Conservation (phyloP, 2,888 invertebrate genomes). For the Ariolimax columbianus region DNA sequence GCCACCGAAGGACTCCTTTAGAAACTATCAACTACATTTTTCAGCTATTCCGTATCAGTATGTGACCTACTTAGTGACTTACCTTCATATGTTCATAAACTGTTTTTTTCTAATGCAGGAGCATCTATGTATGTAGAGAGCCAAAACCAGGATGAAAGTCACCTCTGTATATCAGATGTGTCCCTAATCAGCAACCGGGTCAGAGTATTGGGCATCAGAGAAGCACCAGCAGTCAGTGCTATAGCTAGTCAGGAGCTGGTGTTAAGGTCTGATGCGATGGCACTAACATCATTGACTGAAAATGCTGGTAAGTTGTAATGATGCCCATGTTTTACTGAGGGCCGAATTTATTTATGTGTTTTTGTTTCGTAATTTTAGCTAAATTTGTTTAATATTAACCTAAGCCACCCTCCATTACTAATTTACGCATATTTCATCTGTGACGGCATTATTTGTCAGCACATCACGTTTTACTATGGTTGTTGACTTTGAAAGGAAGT, state of each 20-base stretch:
- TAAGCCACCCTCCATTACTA: no score
- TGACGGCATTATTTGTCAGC: no score
- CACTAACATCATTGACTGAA: constrained; percentile 62
- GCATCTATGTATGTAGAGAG: constrained; percentile 47
- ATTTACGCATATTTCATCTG: no score
- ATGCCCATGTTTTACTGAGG: not conserved
- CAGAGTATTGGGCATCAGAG: constrained; percentile 79
- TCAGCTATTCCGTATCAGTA: no score
- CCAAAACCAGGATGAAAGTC: constrained; percentile 3
- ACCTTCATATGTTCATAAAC: not conserved
- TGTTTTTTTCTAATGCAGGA: constrained; percentile 42
- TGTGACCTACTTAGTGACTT: no score
- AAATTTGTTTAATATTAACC: not conserved
- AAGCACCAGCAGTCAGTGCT: constrained; percentile 45
- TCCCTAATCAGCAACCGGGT: constrained; percentile 83
- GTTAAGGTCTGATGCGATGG: constrained; percentile 60
- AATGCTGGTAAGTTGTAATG: constrained; percentile 60
- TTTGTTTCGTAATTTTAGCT: no score
- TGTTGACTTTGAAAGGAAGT: no score
- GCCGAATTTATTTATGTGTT: no score
- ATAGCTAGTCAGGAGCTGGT: constrained; percentile 54
- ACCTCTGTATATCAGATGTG: constrained; percentile 65
- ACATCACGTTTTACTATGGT: no score
- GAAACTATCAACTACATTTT: no score
- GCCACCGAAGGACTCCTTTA: no score